Conservation (phyloP, 92 coral and sea anemone species). For the Porites evermanni region DNA sequence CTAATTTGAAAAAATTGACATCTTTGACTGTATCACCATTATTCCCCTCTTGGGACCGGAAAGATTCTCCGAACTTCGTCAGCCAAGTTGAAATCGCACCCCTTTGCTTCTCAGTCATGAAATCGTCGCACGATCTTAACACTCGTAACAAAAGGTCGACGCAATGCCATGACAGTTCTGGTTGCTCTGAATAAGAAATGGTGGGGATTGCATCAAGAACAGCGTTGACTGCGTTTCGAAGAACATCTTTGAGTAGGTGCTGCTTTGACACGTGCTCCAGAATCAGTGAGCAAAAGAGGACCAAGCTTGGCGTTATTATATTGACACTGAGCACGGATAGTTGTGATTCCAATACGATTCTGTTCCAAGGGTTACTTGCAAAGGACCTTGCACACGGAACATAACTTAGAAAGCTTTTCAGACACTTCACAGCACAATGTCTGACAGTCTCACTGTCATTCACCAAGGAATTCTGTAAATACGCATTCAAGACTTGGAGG, state of each 20-base stretch:
- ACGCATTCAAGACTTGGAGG: constrained; percentile 64
- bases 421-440: constrained; percentile 77
- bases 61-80: constrained; percentile 1
- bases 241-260: constrained; percentile 13
- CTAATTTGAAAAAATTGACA: constrained; percentile 8
- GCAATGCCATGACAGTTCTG: constrained; percentile 39
- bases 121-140: background rate
- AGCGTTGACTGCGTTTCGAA: constrained; percentile 44
- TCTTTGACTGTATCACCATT: background rate
- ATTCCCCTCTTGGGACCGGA: background rate
- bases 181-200: constrained; percentile 18
- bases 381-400: constrained; percentile 38
- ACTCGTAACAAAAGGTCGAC: constrained; percentile 13
- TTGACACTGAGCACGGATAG: constrained; percentile 37
- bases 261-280: constrained; percentile 39
- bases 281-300: constrained; percentile 59
- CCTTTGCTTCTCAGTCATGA: constrained; percentile 2
- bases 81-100: constrained; percentile 21
- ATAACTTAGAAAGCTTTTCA: constrained; percentile 62
- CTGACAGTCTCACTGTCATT: constrained; percentile 76
- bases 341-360: constrained; percentile 65
- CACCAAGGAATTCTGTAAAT: constrained; percentile 83
- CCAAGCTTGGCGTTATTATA: constrained; percentile 44
- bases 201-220: constrained; percentile 51
- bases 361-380: constrained; percentile 79